phyloP scores from a whole-genome alignment of 2,888 invertebrate species.

The Mimas tiliae region DNA sequence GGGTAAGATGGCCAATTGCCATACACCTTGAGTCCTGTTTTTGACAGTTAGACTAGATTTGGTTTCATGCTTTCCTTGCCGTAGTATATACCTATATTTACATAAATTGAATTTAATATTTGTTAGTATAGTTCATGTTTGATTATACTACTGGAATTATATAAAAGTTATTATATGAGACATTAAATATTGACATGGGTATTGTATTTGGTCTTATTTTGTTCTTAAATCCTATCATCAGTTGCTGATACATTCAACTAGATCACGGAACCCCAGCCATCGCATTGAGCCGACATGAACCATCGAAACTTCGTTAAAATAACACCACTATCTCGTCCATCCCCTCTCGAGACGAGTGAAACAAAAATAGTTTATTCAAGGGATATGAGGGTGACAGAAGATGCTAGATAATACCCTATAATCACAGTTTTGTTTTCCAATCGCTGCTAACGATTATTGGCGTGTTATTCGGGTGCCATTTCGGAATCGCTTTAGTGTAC shows the following conservation, averaged over 20 bases:
- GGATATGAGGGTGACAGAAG: slow-evolving; percentile 56
- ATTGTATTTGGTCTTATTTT: neutral
- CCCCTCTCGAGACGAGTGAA: slow-evolving; percentile 70
- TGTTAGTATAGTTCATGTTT: no score
- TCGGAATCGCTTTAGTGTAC: slow-evolving; percentile 81
- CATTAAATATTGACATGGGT: no score
- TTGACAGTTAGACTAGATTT: no score
- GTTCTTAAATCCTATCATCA: slow-evolving; percentile 1
- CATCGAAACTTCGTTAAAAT: slow-evolving; percentile 84
- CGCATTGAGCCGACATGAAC: slow-evolving; percentile 40
- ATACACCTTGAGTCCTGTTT: no score
- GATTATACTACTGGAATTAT: no score
- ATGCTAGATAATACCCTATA: slow-evolving; percentile 80
- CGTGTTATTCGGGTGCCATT: slow-evolving; percentile 85
- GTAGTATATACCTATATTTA: no score
- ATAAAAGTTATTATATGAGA: no score
- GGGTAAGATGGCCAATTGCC: no score
- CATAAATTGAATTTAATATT: no score
- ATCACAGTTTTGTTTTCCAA: slow-evolving; percentile 89
- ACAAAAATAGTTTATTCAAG: slow-evolving; percentile 49
- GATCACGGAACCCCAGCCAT: slow-evolving; percentile 50
- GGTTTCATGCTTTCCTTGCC: no score
- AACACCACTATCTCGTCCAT: slow-evolving; percentile 75
- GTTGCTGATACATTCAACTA: slow-evolving; percentile 7
- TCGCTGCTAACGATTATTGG: slow-evolving; percentile 88